These are phyloP conservation scores for Cabera pusaria DNA, from an alignment of 2,888 invertebrate genomes.

Conservation along the genomic window DNA sequence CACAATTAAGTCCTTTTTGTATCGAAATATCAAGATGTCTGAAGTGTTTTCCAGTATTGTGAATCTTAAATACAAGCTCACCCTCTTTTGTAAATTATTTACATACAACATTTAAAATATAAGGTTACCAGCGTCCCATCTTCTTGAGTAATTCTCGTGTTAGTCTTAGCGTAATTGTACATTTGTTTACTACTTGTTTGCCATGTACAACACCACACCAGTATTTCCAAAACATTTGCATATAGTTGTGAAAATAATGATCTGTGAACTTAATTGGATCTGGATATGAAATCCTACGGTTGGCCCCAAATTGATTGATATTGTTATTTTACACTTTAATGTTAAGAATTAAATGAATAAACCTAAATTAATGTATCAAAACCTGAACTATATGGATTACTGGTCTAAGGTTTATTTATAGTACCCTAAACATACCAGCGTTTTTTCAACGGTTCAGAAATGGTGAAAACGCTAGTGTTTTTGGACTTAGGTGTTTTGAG, in stretches of 20 bases:
- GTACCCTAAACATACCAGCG: no score
- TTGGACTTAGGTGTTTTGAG: constrained; percentile 7
- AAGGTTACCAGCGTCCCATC: constrained; percentile 15
- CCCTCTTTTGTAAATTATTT: no score
- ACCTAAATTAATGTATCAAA: constrained; percentile 2
- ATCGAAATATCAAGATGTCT: no score
- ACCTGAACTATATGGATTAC: constrained; percentile 2
- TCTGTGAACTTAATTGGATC: constrained; percentile 1
- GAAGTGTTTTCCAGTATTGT: no score
- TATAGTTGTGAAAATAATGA: background rate
- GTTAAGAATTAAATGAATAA: constrained; percentile 3
- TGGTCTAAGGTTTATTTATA: constrained; percentile 1
- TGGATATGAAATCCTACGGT: constrained; percentile 14
- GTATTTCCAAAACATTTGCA: constrained; percentile 3
- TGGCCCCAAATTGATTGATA: constrained; percentile 9
- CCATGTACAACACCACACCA: constrained; percentile 21
- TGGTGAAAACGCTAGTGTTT: no score
- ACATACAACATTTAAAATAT: no score
- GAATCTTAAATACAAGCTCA: no score
- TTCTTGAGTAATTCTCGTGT: constrained; percentile 57
- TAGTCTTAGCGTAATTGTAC: constrained; percentile 61
- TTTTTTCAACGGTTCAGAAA: no score
- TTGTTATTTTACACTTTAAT: background rate
- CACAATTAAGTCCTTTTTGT: no score
- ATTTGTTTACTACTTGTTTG: constrained; percentile 54